phyloP scores from a whole-genome alignment of 2,113 vertebrate species.

The Lagopus muta region DNA sequence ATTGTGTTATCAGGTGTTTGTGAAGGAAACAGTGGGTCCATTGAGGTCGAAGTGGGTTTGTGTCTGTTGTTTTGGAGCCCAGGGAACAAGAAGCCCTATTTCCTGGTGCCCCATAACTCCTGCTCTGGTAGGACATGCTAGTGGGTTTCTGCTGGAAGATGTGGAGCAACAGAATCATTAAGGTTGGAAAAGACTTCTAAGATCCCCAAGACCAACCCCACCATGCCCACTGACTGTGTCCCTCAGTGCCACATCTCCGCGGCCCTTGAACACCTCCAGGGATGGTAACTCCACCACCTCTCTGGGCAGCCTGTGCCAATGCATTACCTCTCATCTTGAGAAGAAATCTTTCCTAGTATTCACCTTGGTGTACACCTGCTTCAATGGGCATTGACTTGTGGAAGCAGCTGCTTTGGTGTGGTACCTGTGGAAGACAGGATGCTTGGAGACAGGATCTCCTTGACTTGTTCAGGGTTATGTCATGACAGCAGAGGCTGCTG shows the following conservation, averaged over 20 bases:
- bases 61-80: background rate
- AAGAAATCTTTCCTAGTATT: no score
- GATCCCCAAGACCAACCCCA: no score
- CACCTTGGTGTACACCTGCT: background rate
- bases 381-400: background rate
- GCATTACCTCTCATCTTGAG: no score
- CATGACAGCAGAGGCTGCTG: background rate
- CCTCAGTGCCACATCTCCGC: no score
- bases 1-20: background rate
- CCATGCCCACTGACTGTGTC: no score
- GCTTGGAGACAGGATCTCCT: background rate
- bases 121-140: background rate
- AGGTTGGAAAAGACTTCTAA: no score
- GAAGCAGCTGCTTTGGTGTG: background rate
- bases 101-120: background rate
- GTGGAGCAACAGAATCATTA: no score
- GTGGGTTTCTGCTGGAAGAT: background rate
- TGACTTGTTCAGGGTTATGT: background rate
- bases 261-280: background rate
- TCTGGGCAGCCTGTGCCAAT: background rate
- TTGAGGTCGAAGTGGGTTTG: background rate
- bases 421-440: background rate
- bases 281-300: background rate
- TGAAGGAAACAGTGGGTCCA: background rate
- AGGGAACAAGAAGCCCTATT: background rate